These are phyloP conservation scores for Paracentrotus lividus DNA, from an alignment of 53 echinoderm and acorn worm species.

Conservation along the genomic window DNA sequence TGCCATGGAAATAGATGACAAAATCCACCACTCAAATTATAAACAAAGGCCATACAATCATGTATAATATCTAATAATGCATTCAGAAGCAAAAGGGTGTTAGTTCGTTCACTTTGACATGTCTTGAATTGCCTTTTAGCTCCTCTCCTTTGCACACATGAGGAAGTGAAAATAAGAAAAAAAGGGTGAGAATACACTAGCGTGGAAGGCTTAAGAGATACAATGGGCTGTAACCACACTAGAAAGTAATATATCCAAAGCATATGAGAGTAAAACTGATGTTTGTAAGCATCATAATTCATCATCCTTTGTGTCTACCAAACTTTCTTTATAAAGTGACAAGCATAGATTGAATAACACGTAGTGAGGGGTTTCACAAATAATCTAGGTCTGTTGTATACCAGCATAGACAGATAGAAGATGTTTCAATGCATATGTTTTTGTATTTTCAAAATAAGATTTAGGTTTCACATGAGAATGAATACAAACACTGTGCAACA, in stretches of 20 bases:
- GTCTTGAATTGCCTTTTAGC: too few relatives aligned
- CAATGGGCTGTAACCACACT: background rate
- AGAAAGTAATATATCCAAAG: background rate
- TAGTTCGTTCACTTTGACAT: too few relatives aligned
- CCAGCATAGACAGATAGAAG: background rate
- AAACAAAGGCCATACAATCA: background rate
- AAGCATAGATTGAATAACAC: background rate
- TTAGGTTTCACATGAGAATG: too few relatives aligned
- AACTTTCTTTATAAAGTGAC: background rate
- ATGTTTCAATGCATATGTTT: background rate
- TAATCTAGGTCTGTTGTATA: background rate
- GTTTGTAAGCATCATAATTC: background rate
- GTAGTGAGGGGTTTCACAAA: background rate
- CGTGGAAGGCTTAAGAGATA: background rate
- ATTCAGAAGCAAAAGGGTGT: too few relatives aligned
- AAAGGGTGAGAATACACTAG: background rate
- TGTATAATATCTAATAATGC: too few relatives aligned
- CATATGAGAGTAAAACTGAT: constrained; percentile 13
- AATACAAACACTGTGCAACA: too few relatives aligned
- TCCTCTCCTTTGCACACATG: background rate
- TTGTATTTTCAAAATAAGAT: too few relatives aligned
- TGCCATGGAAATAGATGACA: background rate
- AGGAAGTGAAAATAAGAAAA: constrained; percentile 30
- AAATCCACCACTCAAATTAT: background rate
- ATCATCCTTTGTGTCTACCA: background rate